These are phyloP conservation scores for Rallus crepitans DNA, from an alignment of 2,797 vertebrate genomes.

Conservation along the genomic window DNA sequence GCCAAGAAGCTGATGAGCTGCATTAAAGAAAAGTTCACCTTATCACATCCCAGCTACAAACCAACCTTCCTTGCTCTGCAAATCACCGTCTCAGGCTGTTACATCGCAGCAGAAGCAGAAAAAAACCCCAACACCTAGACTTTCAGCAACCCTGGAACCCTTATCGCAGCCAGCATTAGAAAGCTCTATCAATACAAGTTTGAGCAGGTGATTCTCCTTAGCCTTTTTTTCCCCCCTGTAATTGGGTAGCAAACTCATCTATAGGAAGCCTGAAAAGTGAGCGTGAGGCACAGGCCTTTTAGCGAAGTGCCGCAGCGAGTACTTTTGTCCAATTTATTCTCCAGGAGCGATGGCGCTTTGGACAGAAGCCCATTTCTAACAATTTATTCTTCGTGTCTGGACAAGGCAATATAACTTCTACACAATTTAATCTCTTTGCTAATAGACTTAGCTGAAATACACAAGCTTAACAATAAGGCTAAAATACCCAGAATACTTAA, in stretches of 20 bases:
- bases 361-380: conserved; percentile 53
- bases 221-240: neutral
- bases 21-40: neutral
- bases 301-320: neutral
- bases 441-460: conserved; percentile 54
- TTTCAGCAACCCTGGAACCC: neutral
- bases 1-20: neutral
- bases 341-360: conserved; percentile 31
- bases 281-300: neutral
- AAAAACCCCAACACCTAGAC: neutral
- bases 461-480: conserved; percentile 56
- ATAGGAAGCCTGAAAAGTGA: neutral
- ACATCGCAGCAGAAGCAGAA: neutral
- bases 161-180: neutral
- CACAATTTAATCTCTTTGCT: conserved; percentile 65
- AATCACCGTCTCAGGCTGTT: neutral
- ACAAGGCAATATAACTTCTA: conserved; percentile 58
- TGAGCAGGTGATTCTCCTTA: neutral
- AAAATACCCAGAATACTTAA: conserved; percentile 57
- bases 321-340: conserved; percentile 49
- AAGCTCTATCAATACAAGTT: neutral
- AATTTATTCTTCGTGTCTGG: conserved; percentile 65
- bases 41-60: neutral
- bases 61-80: neutral
- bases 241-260: neutral